These are phyloP conservation scores for Callinectes sapidus DNA, from an alignment of 2,888 invertebrate species.

Conservation along the genomic window DNA sequence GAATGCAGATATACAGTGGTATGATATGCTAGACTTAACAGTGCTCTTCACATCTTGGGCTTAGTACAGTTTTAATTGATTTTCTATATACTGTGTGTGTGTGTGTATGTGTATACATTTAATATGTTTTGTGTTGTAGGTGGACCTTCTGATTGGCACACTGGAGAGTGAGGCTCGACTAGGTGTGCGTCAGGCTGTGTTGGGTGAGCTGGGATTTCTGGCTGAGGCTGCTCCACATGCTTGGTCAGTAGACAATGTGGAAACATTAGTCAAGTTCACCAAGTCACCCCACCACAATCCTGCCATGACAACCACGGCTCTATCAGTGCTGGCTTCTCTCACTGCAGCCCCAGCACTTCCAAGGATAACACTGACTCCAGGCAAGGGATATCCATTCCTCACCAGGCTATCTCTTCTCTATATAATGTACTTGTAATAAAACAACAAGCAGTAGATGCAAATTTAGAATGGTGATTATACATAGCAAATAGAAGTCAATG, in stretches of 20 bases:
- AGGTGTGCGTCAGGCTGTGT: constrained; percentile 82
- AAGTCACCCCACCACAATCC: constrained; percentile 49
- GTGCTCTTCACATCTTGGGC: not conserved
- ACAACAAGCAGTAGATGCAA: not conserved
- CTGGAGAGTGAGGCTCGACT: constrained; percentile 83
- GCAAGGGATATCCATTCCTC: not conserved
- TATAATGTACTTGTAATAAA: not conserved
- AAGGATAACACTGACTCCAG: constrained; percentile 54
- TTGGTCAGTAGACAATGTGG: constrained; percentile 82
- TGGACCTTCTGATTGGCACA: constrained; percentile 82
- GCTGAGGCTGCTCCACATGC: constrained; percentile 86
- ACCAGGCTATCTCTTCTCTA: not conserved
- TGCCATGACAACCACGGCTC: constrained; percentile 61
- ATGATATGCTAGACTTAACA: not conserved
- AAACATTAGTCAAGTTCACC: constrained; percentile 73
- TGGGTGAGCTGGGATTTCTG: constrained; percentile 83
- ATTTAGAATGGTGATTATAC: not conserved
- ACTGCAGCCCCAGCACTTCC: constrained; percentile 64
- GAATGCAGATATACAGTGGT: not conserved
- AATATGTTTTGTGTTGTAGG: constrained; percentile 74
- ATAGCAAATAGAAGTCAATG: no score
- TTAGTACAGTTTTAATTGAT: not conserved
- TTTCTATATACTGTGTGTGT: not conserved
- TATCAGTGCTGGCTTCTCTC: constrained; percentile 59
- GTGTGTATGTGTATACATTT: not conserved